A percentile compares a stretch with the other conserved stretches of the same genome.
These are phyloP conservation scores for Paramisgurnus dabryanus DNA, from an alignment of 2,113 vertebrate genomes.

Conservation along the genomic window DNA sequence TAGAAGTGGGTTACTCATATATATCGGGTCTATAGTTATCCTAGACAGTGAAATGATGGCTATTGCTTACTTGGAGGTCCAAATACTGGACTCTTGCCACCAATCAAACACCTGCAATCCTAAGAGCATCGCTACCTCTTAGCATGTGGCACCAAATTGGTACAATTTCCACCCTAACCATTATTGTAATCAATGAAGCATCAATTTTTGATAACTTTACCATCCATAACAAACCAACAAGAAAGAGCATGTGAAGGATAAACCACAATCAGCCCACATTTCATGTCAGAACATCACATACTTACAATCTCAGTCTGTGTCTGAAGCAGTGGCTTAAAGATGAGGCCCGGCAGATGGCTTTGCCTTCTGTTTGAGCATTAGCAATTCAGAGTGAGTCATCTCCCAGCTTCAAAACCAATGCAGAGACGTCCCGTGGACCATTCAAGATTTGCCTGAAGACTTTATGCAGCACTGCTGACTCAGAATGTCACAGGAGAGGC, in stretches of 20 bases:
- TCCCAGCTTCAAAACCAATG: constrained; percentile 33
- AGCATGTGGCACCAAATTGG: not conserved
- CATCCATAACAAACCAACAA: not conserved
- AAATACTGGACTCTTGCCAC: constrained; percentile 34
- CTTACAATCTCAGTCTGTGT: constrained; percentile 27
- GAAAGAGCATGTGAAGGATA: not conserved
- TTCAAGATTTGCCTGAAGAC: constrained; percentile 17
- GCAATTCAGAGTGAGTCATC: constrained; percentile 64
- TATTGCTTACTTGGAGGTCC: constrained; percentile 21
- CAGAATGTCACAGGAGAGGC: not conserved
- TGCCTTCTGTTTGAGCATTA: constrained; percentile 69
- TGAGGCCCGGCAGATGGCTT: constrained; percentile 67
- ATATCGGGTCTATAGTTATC: no score
- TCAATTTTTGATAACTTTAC: not conserved
- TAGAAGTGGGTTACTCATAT: no score
- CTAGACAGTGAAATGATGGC: no score
- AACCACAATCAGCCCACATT: constrained; percentile 22
- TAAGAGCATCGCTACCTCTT: constrained; percentile 20
- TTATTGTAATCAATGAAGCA: not conserved
- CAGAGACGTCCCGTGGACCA: constrained; percentile 16
- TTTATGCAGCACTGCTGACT: constrained; percentile 34
- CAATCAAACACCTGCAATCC: constrained; percentile 10
- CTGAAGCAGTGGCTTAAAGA: constrained; percentile 32
- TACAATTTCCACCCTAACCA: not conserved
- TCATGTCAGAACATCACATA: constrained; percentile 36